These are phyloP conservation scores for Ceratitis capitata DNA, from an alignment of 1,140 invertebrate species.

Conservation along the genomic window DNA sequence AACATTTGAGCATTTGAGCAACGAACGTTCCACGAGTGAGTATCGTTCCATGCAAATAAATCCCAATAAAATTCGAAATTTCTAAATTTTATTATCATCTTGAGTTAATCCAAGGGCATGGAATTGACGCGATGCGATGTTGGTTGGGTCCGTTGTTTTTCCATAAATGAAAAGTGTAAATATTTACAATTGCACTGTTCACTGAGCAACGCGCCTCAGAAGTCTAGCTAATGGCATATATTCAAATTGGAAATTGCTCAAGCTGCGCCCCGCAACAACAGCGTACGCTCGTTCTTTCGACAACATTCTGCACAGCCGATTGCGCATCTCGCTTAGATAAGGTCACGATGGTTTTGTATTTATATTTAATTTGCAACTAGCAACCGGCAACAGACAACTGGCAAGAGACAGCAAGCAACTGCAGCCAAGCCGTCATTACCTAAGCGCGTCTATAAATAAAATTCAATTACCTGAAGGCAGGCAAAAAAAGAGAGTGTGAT, in stretches of 20 bases:
- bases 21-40: too few relatives aligned
- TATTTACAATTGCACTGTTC: not conserved
- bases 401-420: too few relatives aligned
- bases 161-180: too few relatives aligned
- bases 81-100: too few relatives aligned
- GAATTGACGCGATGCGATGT: too few relatives aligned
- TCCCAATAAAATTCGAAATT: too few relatives aligned
- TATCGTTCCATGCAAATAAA: too few relatives aligned
- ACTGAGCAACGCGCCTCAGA: not conserved
- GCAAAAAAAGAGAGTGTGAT: not conserved
- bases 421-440: conserved; percentile 1
- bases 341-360: conserved; percentile 14
- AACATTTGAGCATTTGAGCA: too few relatives aligned
- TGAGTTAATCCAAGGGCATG: too few relatives aligned
- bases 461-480: not conserved
- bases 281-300: not conserved
- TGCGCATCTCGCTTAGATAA: not conserved
- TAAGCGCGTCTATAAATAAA: conserved; percentile 24
- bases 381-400: too few relatives aligned
- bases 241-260: not conserved
- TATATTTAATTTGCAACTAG: conserved; percentile 21
- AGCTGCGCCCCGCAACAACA: not conserved
- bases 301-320: not conserved
- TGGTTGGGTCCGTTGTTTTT: too few relatives aligned
- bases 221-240: not conserved